Percentiles rank a stretch among this genome's conserved stretches.
Evolutionary conservation across 23 tunicate species (phyloP).

Genomic region (Trididemnum clinides): DNA sequence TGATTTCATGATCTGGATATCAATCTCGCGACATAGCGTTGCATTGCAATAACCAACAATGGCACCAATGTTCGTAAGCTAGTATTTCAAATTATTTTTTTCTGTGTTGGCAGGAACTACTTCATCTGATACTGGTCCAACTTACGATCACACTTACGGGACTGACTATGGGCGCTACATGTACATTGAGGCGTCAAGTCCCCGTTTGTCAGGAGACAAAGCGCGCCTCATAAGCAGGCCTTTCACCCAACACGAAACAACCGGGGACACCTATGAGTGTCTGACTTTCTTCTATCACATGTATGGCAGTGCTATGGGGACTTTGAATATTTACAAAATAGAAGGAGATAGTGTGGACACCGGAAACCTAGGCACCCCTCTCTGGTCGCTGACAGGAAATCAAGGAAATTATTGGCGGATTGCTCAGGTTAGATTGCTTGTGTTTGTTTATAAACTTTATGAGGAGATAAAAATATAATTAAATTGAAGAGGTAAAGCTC

Average conservation of each 20-base stretch:
- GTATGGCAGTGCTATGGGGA: constrained; percentile 80
- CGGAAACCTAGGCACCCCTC: constrained; percentile 25
- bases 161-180: constrained; percentile 91
- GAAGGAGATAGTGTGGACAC: constrained; percentile 32
- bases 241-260: constrained; percentile 49
- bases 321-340: constrained; percentile 55
- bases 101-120: constrained; percentile 53
- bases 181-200: constrained; percentile 81
- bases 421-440: constrained; percentile 86
- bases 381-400: constrained; percentile 58
- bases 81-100: too few relatives aligned
- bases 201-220: constrained; percentile 57
- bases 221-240: constrained; percentile 77
- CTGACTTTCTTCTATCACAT: constrained; percentile 90
- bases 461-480: too few relatives aligned
- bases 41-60: too few relatives aligned
- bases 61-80: too few relatives aligned
- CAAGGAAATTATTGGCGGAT: constrained; percentile 97
- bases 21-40: too few relatives aligned
- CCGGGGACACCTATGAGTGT: constrained; percentile 72
- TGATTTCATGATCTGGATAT: too few relatives aligned
- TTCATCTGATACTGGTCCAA: constrained; percentile 75
- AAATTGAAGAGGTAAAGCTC: too few relatives aligned
- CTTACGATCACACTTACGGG: constrained; percentile 94
- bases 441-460: too few relatives aligned